Percentiles rank a stretch among this genome's conserved stretches.
Conservation (phyloP, 2,797 vertebrate genomes). For the Erpetoichthys calabaricus region DNA sequence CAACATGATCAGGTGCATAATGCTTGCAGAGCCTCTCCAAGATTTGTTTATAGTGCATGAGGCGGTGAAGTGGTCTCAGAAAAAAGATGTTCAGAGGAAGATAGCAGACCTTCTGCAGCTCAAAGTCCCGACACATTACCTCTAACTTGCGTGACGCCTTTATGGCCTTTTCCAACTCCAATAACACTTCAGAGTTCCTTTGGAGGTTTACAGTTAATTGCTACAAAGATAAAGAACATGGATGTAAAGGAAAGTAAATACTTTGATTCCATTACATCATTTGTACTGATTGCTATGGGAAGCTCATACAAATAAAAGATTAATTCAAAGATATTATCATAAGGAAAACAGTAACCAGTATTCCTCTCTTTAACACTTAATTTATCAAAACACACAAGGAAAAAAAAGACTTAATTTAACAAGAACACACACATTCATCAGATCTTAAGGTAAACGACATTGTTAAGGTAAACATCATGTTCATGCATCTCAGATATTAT, state of each 20-base stretch:
- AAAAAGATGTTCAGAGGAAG: slow-evolving; percentile 88
- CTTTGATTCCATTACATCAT: too few species aligned
- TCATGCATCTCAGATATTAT: not conserved
- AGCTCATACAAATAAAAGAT: too few species aligned
- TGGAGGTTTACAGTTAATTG: slow-evolving; percentile 70
- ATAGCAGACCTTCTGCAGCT: slow-evolving; percentile 94
- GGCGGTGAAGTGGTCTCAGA: slow-evolving; percentile 84
- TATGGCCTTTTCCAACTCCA: slow-evolving; percentile 70
- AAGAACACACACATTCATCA: too few species aligned
- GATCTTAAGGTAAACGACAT: too few species aligned
- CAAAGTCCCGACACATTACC: slow-evolving; percentile 77
- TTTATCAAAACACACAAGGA: too few species aligned
- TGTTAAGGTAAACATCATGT: too few species aligned
- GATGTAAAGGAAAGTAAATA: not conserved
- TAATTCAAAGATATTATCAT: too few species aligned
- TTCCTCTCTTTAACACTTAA: too few species aligned
- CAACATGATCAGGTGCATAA: slow-evolving; percentile 67
- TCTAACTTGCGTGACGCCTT: slow-evolving; percentile 65
- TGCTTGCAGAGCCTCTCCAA: slow-evolving; percentile 90
- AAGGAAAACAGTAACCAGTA: too few species aligned
- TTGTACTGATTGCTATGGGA: too few species aligned
- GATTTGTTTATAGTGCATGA: slow-evolving; percentile 93
- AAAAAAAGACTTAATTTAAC: too few species aligned
- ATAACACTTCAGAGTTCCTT: slow-evolving; percentile 72
- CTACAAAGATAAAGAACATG: slow-evolving; percentile 32